Base-by-base conservation (phyloP, 2,888 invertebrate species). In the Diarsia rubi region DNA sequence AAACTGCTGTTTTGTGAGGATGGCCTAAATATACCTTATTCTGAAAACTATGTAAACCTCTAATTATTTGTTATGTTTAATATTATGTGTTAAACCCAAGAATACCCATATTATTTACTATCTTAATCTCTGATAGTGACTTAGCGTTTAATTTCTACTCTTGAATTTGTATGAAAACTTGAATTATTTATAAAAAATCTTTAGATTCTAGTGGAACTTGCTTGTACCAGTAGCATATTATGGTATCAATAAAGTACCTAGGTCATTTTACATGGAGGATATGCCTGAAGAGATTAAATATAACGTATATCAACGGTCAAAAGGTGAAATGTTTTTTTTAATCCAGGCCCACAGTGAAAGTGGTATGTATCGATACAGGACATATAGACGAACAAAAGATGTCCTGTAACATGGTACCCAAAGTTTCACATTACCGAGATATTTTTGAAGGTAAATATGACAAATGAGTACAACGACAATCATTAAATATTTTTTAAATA, bases 61-160 rank as follows among this genome's bases (percentile, higher is more conserved):
- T 37, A 37, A 47, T 57, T 11, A 27, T 3, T 75, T 59, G 21
- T 44, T 66, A 67, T 27, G 0, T 66, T 75, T 44, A 31, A 31
- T 47, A 24, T 44, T 37, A 37, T n/a, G 4, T 45, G 0, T 47
- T 47, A 21, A 37, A 44, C 45, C 4, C 19, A 11, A 59, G 4
- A 59, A 59, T 31, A 57, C 57, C 27, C 24, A 16, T 54, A n/a
- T 12, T 11, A 45, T 31, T 27, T 16, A 4, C 21, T 60, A 16
- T 44, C 16, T 27, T 27, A 45, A 45, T 31, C n/a, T 16, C 49
- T 37, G 3, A 66, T n/a, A 31, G 42, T 31, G 21, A 31, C 19
- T 64, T 6, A 24, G 12, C 11, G 12, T 45, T 47, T 19, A 57
- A 31, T 57, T 27, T 57, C 27, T 57, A 57, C 27, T 19, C 27